Base-by-base conservation (phyloP, 2,797 vertebrate genomes). In the Linurgus olivaceus region DNA sequence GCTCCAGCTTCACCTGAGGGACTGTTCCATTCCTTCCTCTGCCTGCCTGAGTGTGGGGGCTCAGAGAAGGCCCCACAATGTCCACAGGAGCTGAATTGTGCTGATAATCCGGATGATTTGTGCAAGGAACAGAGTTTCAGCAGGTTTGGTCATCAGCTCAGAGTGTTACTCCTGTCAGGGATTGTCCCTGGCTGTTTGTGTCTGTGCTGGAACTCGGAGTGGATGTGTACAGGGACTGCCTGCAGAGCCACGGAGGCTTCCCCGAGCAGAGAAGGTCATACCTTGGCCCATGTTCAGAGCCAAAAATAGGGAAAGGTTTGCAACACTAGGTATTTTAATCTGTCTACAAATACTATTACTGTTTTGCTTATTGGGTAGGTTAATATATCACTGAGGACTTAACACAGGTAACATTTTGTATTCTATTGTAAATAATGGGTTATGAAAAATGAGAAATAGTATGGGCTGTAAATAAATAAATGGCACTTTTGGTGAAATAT, bases 181-280 rank as follows among this genome's bases (percentile, higher is more conserved):
- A 4, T 6, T 66, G 45, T 77, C 48, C 26, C 28, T 75, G 44
- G 18, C 21, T 62, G 0, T 47, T 84, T 37, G 19, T 76, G 16
- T 59, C 15, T 24, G 3, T n/a, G 25, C 4, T 35, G 35, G 42
- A 66, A 10, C 26, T n/a, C 1, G 0, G 10, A 19, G 18, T 44
- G 40, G 40, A 12, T 31, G 14, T 54, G 42, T 8, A 1, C 20
- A 42, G 33, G n/a, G 11, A 7, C 33, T 28, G 16, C 11, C 71
- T 59, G 45, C 58, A 63, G 78, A 61, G 17, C 55, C 21, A 1
- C 2, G 17, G 75, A 47, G 11, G 38, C 17, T 15, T 50, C 20
- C 79, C 44, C 26, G 29, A 8, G 54, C 13, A 54, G 35, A 52
- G 23, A 47, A 44, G 4, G 25, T 75, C 8, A 15, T 52, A 18